Evolutionary conservation across 1,140 invertebrate genomes (phyloP).

Genomic region (Drosophila albomicans): DNA sequence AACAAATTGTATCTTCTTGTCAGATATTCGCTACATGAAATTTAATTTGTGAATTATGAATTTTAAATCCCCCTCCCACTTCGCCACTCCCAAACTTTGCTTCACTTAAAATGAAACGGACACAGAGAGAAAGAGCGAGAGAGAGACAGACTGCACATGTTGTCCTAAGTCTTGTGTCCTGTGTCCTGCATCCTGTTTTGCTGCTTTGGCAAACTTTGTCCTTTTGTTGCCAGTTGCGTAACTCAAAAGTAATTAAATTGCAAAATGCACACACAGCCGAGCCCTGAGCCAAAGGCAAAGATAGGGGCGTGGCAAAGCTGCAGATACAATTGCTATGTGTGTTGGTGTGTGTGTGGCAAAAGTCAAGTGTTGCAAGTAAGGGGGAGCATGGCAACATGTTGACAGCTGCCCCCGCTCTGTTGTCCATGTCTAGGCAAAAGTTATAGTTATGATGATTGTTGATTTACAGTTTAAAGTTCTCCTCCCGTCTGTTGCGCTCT

Average conservation of each 20-base stretch:
- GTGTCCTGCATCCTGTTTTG: conserved; percentile 36
- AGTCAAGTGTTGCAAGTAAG: conserved; percentile 69
- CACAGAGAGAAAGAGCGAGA: background rate
- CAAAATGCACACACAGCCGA: conserved; percentile 65
- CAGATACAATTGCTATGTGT: conserved; percentile 9
- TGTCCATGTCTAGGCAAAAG: conserved; percentile 45
- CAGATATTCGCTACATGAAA: conserved; percentile 37
- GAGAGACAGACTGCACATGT: background rate
- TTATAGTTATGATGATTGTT: conserved; percentile 83
- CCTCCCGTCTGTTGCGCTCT: conserved; percentile 38
- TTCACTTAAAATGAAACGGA: conserved; percentile 28
- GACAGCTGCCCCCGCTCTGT: conserved; percentile 50
- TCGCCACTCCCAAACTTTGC: background rate
- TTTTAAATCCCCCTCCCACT: conserved; percentile 35
- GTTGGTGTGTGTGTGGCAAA: conserved; percentile 53
- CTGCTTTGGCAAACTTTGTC: conserved; percentile 59
- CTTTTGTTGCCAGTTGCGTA: conserved; percentile 62
- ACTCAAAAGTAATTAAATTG: conserved; percentile 82
- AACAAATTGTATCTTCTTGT: conserved; percentile 23
- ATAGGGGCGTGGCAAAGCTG: conserved; percentile 38
- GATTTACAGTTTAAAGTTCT: conserved; percentile 70
- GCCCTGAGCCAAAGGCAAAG: conserved; percentile 19
- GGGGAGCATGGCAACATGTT: conserved; percentile 59
- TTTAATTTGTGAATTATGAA: conserved; percentile 79
- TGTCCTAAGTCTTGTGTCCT: conserved; percentile 19